Base-by-base conservation (phyloP, 2,113 vertebrate species). In the Tyto alba region DNA sequence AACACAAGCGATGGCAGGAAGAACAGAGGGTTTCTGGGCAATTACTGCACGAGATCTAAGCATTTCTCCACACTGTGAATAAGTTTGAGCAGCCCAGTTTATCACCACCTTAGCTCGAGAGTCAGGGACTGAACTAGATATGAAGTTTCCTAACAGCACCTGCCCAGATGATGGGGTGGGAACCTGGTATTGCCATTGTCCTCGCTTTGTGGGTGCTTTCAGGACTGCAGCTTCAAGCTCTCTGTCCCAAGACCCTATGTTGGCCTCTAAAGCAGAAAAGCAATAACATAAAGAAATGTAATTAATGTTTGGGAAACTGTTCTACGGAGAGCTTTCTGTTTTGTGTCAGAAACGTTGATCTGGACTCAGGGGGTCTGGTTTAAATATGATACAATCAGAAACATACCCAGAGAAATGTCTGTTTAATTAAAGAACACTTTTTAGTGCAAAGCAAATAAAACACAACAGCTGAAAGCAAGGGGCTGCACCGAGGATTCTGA, bases 331-430 rank as follows among this genome's bases (percentile, higher is more conserved):
- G 71, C 72, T 75, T 78, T 96, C 95, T 96, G 95, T 1, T 95
- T 97, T 92, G 43, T 93, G 96, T 96, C 96, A 95, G 30, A 64
- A 29, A 4, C 2, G 16, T n/a, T 53, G 90, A 53, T 91, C 93
- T 36, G 76, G 92, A 48, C 73, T 78, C 4, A n/a, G 0, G 41
- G 75, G 82, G 3, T 63, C 95, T 97, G 90, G 26, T 90, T 87
- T 95, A 40, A 87, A 50, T n/a, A 17, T 2, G 95, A 95, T 93
- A 85, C 79, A 12, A 93, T 95, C 90, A 89, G 66, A 45, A 89
- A 45, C 76, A 78, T 68, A 25, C 83, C 56, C 80, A 23, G 76
- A 3, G 72, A 62, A 78, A 38, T 12, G 36, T 5, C 73, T 16
- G 52, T 19, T 81, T 81, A 93, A 96, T 96, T 89, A 90, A 92